Evolutionary conservation across 2,888 invertebrate genomes (phyloP), one percentile per base, ranked within the genome.

Genomic region (Drosophila mimetica): DNA sequence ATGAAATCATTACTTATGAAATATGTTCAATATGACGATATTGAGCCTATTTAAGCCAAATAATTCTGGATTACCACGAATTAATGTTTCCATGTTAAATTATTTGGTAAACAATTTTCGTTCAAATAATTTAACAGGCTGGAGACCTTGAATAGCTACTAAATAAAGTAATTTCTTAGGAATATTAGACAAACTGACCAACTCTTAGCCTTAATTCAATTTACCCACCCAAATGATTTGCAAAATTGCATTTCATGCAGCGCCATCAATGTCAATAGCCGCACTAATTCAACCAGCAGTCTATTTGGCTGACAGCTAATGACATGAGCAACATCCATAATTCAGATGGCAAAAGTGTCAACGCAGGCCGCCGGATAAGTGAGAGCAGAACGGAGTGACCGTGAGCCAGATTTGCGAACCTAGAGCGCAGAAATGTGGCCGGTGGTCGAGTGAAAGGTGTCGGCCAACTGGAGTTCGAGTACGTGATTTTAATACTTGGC

Each of bases 401-500:
- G 73, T 81, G 71, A 42, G 61, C 16, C 46, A 69, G 66, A 85
- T 85, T 82, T 71, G 79, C 82, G 59, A 67, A 9, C 76, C 58
- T 28, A 37, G 46, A 44, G 41, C 42, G 13, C 46, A 30, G 48
- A 61, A 53, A 42, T 42, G 32, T 34, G n/a, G 37, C 32, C 32
- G 64, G 51, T 57, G 51, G 54, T 47, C 14, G 39, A 76, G 83
- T 83, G 80, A 82, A 86, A 77, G 80, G 86, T 65, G 44, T 42
- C 44, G 16, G 34, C 32, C 34, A 47, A 47, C 51, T 36, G 18
- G 60, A 34, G 50, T 58, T 51, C 28, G 63, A 83, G 75, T 55
- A 50, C 71, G 46, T 39, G 53, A 59, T 20, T 25, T 20, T 20
- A 50, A 47, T 39, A 71, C 65, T 66, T 57, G 34, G 16, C 51